Evolutionary conservation across 2,113 vertebrate species (phyloP).

Genomic region (Myotis davidii): DNA sequence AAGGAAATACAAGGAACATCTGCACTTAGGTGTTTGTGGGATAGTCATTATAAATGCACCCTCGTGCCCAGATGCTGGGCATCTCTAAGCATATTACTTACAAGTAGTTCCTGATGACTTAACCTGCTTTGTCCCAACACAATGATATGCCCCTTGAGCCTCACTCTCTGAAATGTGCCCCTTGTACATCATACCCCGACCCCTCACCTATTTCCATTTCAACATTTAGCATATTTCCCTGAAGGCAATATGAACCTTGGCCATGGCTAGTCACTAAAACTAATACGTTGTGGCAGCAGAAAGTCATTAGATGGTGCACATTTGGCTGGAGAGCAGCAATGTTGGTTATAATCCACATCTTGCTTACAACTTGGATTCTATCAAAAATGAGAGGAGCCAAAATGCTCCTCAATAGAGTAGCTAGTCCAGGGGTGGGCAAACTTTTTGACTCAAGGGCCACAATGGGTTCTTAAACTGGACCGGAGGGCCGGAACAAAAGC

Average conservation of each 20-base stretch:
- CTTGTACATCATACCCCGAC: not conserved
- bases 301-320: slow-evolving; percentile 71
- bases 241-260: slow-evolving; percentile 61
- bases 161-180: not conserved
- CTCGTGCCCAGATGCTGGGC: not conserved
- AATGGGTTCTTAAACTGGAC: too few species aligned
- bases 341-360: slow-evolving; percentile 50
- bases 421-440: too few species aligned
- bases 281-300: slow-evolving; percentile 59
- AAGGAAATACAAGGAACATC: slow-evolving; percentile 41
- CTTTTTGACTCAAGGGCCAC: too few species aligned
- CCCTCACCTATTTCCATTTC: slow-evolving; percentile 70
- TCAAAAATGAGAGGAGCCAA: slow-evolving; percentile 58
- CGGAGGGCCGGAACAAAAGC: too few species aligned
- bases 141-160: not conserved
- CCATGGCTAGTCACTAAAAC: slow-evolving; percentile 58
- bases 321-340: slow-evolving; percentile 60
- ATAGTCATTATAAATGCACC: not conserved
- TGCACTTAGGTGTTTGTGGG: not conserved
- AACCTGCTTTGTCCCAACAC: not conserved
- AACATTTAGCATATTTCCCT: slow-evolving; percentile 68
- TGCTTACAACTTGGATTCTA: slow-evolving; percentile 46
- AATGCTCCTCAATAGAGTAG: too few species aligned
- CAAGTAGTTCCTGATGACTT: not conserved
- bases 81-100: not conserved